Evolutionary conservation across 2,797 vertebrate genomes (phyloP).

Genomic region (Rhincodon typus): DNA sequence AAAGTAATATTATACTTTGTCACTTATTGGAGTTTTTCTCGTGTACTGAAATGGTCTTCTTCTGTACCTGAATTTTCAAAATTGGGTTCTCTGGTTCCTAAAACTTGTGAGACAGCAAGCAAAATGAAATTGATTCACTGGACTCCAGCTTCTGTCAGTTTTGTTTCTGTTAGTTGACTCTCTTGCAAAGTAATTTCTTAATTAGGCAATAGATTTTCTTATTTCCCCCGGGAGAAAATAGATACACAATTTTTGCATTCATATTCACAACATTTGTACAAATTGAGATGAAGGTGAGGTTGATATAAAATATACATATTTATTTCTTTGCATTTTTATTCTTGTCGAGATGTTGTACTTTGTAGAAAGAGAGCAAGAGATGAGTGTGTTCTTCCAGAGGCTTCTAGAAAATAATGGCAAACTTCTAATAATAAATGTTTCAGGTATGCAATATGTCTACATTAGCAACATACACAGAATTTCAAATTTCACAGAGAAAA

Average conservation of each 20-base stretch:
- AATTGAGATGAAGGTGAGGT: not conserved
- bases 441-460: slow-evolving; percentile 62
- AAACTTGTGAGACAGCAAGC: not conserved
- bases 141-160: not conserved
- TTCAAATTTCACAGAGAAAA: not conserved
- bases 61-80: not conserved
- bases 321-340: slow-evolving; percentile 7
- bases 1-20: not conserved
- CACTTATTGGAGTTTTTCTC: not conserved
- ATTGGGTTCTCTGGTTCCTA: not conserved
- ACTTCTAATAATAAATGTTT: slow-evolving; percentile 77
- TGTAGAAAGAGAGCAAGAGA: slow-evolving; percentile 69
- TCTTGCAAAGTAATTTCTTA: not conserved
- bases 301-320: not conserved
- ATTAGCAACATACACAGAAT: not conserved
- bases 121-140: not conserved
- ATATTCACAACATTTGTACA: not conserved
- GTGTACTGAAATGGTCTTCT: not conserved
- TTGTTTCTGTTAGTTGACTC: not conserved
- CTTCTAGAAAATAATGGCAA: slow-evolving; percentile 69
- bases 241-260: not conserved
- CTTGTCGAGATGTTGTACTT: slow-evolving; percentile 83
- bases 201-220: not conserved
- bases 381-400: slow-evolving; percentile 72
- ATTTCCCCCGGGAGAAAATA: not conserved